A percentile compares a stretch with the other conserved stretches of the same genome.
Evolutionary conservation across 2,888 invertebrate genomes (phyloP).

Genomic region (Pammene aurita): DNA sequence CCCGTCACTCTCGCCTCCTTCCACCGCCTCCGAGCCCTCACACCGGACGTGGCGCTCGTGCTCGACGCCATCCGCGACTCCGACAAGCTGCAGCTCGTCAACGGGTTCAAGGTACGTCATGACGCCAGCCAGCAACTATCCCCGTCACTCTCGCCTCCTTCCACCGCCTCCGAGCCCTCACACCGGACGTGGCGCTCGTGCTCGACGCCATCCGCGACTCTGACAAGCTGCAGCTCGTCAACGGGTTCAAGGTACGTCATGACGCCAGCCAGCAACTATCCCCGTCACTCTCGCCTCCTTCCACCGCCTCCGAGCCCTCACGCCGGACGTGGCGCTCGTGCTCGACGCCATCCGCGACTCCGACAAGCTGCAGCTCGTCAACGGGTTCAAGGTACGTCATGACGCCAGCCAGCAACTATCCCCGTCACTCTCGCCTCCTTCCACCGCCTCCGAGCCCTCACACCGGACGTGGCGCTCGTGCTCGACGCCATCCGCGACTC

Average conservation of each 20-base stretch:
- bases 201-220: slow-evolving; percentile 93
- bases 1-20: slow-evolving; percentile 91
- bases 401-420: no score
- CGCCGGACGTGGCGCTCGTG: slow-evolving; percentile 92
- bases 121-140: slow-evolving; percentile 83
- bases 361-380: slow-evolving; percentile 91
- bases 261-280: slow-evolving; percentile 83
- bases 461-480: slow-evolving; percentile 92
- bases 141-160: slow-evolving; percentile 91
- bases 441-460: slow-evolving; percentile 94
- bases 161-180: slow-evolving; percentile 94
- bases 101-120: slow-evolving; percentile 87
- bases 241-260: slow-evolving; percentile 87
- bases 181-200: slow-evolving; percentile 92
- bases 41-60: slow-evolving; percentile 92
- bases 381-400: slow-evolving; percentile 86
- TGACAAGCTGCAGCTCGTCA: slow-evolving; percentile 91
- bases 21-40: slow-evolving; percentile 94
- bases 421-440: no score
- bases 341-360: slow-evolving; percentile 93
- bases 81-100: slow-evolving; percentile 91
- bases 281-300: slow-evolving; percentile 91
- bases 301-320: slow-evolving; percentile 94
- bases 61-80: slow-evolving; percentile 93
- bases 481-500: slow-evolving; percentile 93